Base-by-base conservation (phyloP, 1,140 invertebrate species). In the Drosophila paulistorum region DNA sequence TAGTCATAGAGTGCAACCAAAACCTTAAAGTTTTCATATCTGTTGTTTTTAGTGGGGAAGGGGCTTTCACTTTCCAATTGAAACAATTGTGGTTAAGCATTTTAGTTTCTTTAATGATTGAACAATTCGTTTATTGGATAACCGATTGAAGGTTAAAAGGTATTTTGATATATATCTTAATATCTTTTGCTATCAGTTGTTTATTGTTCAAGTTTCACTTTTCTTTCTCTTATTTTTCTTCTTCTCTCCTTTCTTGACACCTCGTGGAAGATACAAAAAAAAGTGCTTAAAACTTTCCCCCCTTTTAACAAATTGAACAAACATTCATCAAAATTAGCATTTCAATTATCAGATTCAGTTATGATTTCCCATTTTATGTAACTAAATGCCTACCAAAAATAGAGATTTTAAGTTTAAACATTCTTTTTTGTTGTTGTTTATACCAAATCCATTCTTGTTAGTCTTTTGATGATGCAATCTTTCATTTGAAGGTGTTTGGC, bases 321-420 rank as follows among this genome's bases (percentile, higher is more conserved):
- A 87, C 82, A 86, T 86, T 83, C 79, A 86, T 86, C 82, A 86
- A 82, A 86, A 87, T 86, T 86, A 86, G 83, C 82, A 86, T 87
- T 74, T 86, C 82, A 87, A 87, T 86, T 79, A 83, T 51, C 58
- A 65, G 59, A 71, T 77, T 65, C 67, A 39, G 67, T 77, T 77
- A 64, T 45, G 45, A 30, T 42, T 39, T 61, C 20, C 23, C 59
- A 61, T 45, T 20, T 54, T 54, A 33, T 64, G 54, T 86, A 76
- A 62, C 68, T 67, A 86, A 81, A 35, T 26, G 26, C 45, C 17
- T 51, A 48, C 9, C 17, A 51, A 45, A 45, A 14, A 17, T 3
- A 9, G 14, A 48, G 45, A 9, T 48, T 48, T 48, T n/a, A 48
- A 30, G 30, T 30, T 30, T 30, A 30, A 30, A 23, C 17, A 51